phyloP scores from a whole-genome alignment of 2,113 vertebrate species.

The Nesoenas mayeri region DNA sequence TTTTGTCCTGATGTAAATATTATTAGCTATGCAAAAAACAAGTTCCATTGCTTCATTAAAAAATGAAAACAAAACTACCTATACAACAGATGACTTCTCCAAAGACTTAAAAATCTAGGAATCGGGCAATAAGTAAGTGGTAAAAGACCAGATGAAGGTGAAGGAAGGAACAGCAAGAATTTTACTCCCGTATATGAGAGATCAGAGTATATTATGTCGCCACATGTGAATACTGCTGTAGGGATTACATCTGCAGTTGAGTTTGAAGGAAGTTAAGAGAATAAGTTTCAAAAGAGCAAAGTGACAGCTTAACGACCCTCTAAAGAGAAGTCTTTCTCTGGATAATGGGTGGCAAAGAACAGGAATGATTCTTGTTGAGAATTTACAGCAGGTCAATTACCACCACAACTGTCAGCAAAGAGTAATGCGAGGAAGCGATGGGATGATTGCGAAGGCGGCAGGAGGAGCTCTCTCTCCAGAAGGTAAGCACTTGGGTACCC shows the following conservation, averaged over 20 bases:
- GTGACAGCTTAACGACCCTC: constrained; percentile 27
- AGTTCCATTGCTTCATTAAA: background rate
- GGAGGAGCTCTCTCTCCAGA: background rate
- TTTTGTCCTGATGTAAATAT: background rate
- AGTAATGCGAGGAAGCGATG: background rate
- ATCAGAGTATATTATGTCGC: background rate
- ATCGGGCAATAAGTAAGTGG: background rate
- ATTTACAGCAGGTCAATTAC: constrained; percentile 56
- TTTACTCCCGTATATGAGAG: background rate
- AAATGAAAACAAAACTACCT: background rate
- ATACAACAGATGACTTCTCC: background rate
- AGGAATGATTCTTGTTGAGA: background rate
- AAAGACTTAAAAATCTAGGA: background rate
- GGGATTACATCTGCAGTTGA: constrained; percentile 25
- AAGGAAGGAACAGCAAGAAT: background rate
- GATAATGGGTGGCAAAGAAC: constrained; percentile 33
- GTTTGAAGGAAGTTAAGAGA: constrained; percentile 25
- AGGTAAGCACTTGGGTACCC: background rate
- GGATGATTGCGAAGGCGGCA: background rate
- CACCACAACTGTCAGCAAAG: constrained; percentile 32
- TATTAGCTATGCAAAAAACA: background rate
- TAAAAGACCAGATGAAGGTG: background rate
- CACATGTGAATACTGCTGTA: constrained; percentile 43
- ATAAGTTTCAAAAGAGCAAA: constrained; percentile 39
- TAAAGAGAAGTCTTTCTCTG: constrained; percentile 16